phyloP scores from a whole-genome alignment of 2,888 invertebrate species.

The Lissocephala sabroskyi region DNA sequence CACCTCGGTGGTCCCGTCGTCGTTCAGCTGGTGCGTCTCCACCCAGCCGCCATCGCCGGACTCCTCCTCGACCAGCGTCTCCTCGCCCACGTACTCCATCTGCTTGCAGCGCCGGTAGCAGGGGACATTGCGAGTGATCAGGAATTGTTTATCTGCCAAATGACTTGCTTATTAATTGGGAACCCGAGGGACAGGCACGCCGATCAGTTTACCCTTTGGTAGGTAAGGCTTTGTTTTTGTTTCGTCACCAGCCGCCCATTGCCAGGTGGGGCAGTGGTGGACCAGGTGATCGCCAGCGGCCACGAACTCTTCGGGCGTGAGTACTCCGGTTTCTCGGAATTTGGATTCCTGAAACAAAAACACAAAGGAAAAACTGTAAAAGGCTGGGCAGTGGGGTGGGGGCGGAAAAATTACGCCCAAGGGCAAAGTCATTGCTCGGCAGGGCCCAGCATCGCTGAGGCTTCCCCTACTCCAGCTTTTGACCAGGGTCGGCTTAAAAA shows the following conservation, averaged over 20 bases:
- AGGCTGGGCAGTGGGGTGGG: too few relatives aligned
- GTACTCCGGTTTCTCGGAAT: conserved; percentile 96
- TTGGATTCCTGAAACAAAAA: conserved; percentile 85
- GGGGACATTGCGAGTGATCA: conserved; percentile 97
- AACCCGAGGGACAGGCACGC: too few relatives aligned
- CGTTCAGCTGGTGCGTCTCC: conserved; percentile 91
- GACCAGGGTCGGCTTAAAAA: too few relatives aligned
- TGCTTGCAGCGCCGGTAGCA: conserved; percentile 96
- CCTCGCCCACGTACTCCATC: conserved; percentile 76
- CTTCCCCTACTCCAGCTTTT: too few relatives aligned
- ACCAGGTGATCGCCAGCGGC: conserved; percentile 98
- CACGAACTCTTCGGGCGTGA: conserved; percentile 99
- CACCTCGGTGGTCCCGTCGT: conserved; percentile 76
- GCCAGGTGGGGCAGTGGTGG: conserved; percentile 99
- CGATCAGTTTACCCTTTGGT: conserved; percentile 78
- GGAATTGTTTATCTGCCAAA: conserved; percentile 89
- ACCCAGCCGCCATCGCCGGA: conserved; percentile 96
- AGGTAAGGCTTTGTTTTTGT: conserved; percentile 90
- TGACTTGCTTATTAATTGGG: too few relatives aligned
- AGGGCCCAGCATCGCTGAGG: too few relatives aligned
- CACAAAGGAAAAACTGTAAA: too few relatives aligned
- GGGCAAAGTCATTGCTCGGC: too few relatives aligned
- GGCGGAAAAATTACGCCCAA: too few relatives aligned
- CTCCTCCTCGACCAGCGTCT: conserved; percentile 90
- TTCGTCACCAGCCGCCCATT: conserved; percentile 95